Evolutionary conservation across 2,113 vertebrate species (phyloP).

Genomic region (Tragelaphus strepsiceros): DNA sequence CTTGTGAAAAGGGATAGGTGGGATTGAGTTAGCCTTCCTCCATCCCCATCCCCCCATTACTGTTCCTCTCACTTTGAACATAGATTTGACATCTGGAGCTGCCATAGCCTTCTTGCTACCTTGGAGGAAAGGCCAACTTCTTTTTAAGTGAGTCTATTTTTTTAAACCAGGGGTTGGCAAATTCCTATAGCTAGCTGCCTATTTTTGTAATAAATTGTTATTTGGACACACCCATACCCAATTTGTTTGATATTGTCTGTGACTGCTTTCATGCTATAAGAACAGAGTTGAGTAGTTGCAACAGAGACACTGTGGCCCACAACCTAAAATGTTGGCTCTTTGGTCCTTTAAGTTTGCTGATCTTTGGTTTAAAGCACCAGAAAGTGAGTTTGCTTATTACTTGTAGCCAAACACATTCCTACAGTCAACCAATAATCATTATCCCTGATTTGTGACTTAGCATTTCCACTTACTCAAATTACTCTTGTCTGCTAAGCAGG

Average conservation of each 20-base stretch:
- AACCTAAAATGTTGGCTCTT: background rate
- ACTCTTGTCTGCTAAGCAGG: background rate
- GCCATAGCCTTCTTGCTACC: background rate
- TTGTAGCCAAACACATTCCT: background rate
- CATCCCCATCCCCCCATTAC: background rate
- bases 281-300: background rate
- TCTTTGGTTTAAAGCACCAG: background rate
- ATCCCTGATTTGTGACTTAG: background rate
- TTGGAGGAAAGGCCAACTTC: background rate
- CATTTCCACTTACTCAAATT: background rate
- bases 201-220: background rate
- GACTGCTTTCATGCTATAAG: background rate
- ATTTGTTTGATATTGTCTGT: background rate
- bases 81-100: background rate
- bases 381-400: background rate
- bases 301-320: background rate
- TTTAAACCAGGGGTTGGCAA: background rate
- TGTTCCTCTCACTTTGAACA: background rate
- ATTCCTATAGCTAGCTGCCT: background rate
- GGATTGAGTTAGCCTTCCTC: background rate
- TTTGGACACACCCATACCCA: background rate
- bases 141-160: background rate
- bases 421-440: background rate
- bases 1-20: background rate
- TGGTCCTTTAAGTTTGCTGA: background rate